These are phyloP conservation scores for Acropternis orthonyx DNA, from an alignment of 2,797 vertebrate genomes.

Conservation along the genomic window DNA sequence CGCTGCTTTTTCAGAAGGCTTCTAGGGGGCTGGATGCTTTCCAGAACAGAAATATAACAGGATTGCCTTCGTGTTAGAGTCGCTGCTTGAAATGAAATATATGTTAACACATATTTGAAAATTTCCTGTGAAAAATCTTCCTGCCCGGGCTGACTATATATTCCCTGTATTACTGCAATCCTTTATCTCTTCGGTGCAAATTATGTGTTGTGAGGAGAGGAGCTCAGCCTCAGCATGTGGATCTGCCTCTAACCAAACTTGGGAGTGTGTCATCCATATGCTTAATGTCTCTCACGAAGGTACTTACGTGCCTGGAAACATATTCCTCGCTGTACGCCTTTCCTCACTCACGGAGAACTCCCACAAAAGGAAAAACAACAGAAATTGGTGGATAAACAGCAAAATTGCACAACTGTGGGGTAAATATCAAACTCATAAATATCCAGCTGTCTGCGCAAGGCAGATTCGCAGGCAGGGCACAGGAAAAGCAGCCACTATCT, in stretches of 20 bases:
- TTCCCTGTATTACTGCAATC: not conserved
- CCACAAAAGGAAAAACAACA: not conserved
- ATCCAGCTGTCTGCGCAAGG: slow-evolving; percentile 81
- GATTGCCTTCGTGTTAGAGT: slow-evolving; percentile 6
- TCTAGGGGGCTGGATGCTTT: slow-evolving; percentile 30
- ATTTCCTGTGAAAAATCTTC: not conserved
- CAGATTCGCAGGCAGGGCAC: not conserved
- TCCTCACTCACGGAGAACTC: accelerated
- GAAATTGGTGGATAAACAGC: not conserved
- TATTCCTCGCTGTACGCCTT: not conserved
- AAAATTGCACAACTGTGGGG: not conserved
- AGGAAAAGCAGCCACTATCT: not conserved
- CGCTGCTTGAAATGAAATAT: not conserved
- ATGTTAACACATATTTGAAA: slow-evolving; percentile 17
- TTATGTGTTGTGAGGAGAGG: not conserved
- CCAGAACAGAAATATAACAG: slow-evolving; percentile 64
- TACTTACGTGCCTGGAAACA: not conserved
- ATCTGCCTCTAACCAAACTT: slow-evolving; percentile 50
- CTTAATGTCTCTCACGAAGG: slow-evolving; percentile 15
- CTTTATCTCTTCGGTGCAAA: slow-evolving; percentile 21
- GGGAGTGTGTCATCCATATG: slow-evolving; percentile 18
- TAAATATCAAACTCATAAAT: slow-evolving; percentile 80
- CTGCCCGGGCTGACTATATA: not conserved
- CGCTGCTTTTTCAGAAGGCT: slow-evolving; percentile 24
- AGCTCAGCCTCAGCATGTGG: not conserved